These are phyloP conservation scores for Drosophila putrida DNA, from an alignment of 2,888 invertebrate species.

Conservation along the genomic window DNA sequence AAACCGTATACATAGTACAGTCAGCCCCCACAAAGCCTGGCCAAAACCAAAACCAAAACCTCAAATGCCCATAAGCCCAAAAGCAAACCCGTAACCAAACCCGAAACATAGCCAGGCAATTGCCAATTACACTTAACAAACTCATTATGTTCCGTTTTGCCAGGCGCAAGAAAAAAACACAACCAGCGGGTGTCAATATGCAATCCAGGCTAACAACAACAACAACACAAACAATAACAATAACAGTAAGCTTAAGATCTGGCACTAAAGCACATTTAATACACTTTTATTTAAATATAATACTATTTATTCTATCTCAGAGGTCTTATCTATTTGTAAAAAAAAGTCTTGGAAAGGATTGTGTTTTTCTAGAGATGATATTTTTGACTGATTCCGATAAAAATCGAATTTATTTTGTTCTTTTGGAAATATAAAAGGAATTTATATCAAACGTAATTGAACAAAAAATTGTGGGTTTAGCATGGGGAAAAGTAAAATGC, in stretches of 20 bases:
- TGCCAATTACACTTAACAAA: slow-evolving; percentile 76
- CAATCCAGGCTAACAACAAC: slow-evolving; percentile 27
- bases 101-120: slow-evolving; percentile 46
- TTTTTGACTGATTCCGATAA: too few relatives aligned
- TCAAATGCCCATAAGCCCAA: background rate
- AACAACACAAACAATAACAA: slow-evolving; percentile 8
- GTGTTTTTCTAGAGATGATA: too few relatives aligned
- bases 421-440: too few relatives aligned
- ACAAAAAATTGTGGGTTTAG: too few relatives aligned
- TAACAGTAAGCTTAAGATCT: background rate
- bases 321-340: too few relatives aligned
- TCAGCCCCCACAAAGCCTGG: slow-evolving; percentile 30
- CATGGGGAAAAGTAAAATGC: too few relatives aligned
- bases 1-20: slow-evolving; percentile 16
- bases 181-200: slow-evolving; percentile 57
- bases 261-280: slow-evolving; percentile 1
- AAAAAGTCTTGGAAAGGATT: too few relatives aligned
- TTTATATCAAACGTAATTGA: too few relatives aligned
- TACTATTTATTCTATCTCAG: too few relatives aligned
- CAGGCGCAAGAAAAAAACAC: slow-evolving; percentile 25
- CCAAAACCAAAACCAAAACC: background rate
- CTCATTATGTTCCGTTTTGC: slow-evolving; percentile 73
- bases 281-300: slow-evolving; percentile 1
- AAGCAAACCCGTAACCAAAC: slow-evolving; percentile 6
- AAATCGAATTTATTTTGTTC: too few relatives aligned